Conservation (phyloP, 2,113 vertebrate genomes). For the Myotis lucifugus region DNA sequence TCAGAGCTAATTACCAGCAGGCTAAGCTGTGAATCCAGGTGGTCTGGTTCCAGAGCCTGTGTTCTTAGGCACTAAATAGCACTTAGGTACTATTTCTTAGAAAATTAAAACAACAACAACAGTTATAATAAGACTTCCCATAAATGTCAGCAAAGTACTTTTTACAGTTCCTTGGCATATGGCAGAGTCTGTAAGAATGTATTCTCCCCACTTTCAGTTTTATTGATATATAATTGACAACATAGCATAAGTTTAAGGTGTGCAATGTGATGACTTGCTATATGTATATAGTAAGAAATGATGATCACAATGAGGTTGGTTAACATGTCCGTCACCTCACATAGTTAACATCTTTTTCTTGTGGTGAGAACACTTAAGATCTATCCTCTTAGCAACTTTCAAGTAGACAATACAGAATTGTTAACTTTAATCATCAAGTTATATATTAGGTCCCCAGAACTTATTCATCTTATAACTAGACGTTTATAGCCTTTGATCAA, state of each 20-base stretch:
- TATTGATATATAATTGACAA: neutral
- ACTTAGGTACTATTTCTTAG: neutral
- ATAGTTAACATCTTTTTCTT: neutral
- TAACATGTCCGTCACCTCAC: neutral
- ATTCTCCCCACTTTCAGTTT: neutral
- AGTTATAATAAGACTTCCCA: neutral
- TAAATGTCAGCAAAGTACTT: neutral
- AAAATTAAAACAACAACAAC: neutral
- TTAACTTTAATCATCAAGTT: neutral
- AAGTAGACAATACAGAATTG: neutral
- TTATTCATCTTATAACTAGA: neutral
- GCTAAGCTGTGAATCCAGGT: neutral
- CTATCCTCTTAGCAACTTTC: neutral
- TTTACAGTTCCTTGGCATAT: neutral
- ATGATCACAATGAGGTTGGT: neutral
- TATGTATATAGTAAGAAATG: neutral
- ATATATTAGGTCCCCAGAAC: neutral
- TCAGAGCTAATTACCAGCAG: neutral
- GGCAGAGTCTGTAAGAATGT: neutral
- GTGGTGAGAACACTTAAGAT: neutral
- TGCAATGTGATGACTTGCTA: neutral
- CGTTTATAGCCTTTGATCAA: neutral
- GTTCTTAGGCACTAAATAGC: neutral
- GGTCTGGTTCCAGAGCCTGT: neutral
- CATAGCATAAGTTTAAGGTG: neutral